Base-by-base conservation (phyloP, 1,140 invertebrate species). In the Zaprionus davidi region DNA sequence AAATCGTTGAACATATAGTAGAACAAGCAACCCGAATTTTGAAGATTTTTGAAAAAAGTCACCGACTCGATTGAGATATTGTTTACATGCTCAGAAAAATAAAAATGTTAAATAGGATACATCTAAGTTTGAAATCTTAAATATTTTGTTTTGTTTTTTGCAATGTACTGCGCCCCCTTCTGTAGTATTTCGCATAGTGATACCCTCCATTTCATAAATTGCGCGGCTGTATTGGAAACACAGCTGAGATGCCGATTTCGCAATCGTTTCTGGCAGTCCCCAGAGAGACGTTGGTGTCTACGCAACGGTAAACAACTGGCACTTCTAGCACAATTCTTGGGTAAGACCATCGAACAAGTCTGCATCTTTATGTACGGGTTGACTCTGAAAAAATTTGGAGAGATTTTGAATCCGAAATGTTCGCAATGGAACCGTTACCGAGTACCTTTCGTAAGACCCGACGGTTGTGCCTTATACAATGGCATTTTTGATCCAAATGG, bases 351-450 rank as follows among this genome's bases (percentile, higher is more conserved):
- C 9, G 46, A 51, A 51, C 46, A 51, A 12, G 46, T 51, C 3
- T 51, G 20, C 11, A 51, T 51, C 20, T 51, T 51, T 5, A 51
- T 51, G 17, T 51, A 51, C 20, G 46, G 13, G 2, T 13, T 51
- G 46, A 51, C 46, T 20, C 46, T 51, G 11, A 51, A 51, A 12
- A 51, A 24, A 13, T 51, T 51, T 5, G 46, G 20, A 20, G 9
- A 51, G 22, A 51, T 51, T 22, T 22, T 51, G 22, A 51, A 51
- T 51, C 46, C 46, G 1, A 51, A 51, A 24, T 51, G 46, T 24
- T 12, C 20, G 17, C 20, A 51, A 17, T 51, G 46, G 46, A 51
- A 51, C 7, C 6, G 7, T 24, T 24, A 12, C 7, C 46, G 46
- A 12, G 46, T 51, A 13, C 46, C 46, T 13, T 51, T 51, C 12